Evolutionary conservation across 1,140 invertebrate species (phyloP).

Genomic region (Drosophila chauvacae): DNA sequence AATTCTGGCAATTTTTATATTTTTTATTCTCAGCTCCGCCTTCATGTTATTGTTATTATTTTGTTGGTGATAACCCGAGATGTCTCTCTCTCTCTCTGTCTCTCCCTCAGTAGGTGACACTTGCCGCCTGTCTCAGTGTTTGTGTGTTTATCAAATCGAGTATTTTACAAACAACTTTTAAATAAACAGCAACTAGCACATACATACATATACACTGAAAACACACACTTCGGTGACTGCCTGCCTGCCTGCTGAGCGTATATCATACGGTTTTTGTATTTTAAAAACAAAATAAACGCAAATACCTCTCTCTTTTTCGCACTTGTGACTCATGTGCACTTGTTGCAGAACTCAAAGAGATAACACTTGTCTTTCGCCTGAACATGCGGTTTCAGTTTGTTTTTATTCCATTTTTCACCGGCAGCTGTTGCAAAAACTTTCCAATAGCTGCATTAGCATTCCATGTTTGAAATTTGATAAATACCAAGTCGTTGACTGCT

Average conservation of each 20-base stretch:
- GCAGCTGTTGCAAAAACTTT: slow-evolving; percentile 42
- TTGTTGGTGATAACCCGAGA: slow-evolving; percentile 66
- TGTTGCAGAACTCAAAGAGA: slow-evolving; percentile 76
- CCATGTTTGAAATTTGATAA: slow-evolving; percentile 52
- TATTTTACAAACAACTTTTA: slow-evolving; percentile 52
- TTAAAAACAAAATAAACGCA: slow-evolving; percentile 69
- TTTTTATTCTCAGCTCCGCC: slow-evolving; percentile 34
- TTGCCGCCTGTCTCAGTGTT: slow-evolving; percentile 21
- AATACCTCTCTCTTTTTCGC: slow-evolving; percentile 49
- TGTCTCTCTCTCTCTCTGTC: slow-evolving; percentile 14
- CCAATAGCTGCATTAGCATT: slow-evolving; percentile 36
- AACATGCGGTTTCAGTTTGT: slow-evolving; percentile 49
- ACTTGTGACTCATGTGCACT: slow-evolving; percentile 71
- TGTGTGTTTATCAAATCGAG: slow-evolving; percentile 59
- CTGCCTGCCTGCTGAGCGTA: slow-evolving; percentile 7
- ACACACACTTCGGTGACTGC: not conserved
- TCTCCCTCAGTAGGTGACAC: slow-evolving; percentile 56
- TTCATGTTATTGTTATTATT: slow-evolving; percentile 61
- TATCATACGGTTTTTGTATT: slow-evolving; percentile 41
- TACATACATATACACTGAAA: slow-evolving; percentile 3
- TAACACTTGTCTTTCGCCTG: slow-evolving; percentile 55
- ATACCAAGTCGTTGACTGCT: slow-evolving; percentile 53
- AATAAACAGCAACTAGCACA: slow-evolving; percentile 49
- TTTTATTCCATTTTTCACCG: slow-evolving; percentile 35
- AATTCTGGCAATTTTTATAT: slow-evolving; percentile 15